Evolutionary conservation across 2,888 invertebrate genomes (phyloP).

Genomic region (Galeopsomyia nigrocyanea): DNA sequence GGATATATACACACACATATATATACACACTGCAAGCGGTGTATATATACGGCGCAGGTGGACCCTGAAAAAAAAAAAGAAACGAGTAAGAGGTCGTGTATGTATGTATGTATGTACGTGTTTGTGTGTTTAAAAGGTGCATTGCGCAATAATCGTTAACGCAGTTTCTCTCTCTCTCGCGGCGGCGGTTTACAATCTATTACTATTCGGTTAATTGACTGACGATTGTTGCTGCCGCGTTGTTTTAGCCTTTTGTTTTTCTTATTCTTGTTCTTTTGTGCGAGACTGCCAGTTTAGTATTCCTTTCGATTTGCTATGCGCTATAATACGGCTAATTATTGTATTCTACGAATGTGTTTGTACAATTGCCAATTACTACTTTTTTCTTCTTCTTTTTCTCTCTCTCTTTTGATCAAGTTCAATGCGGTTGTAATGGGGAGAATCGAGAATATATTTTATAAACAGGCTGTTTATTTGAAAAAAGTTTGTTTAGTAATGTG

Average conservation of each 20-base stretch:
- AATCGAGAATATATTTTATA: background rate
- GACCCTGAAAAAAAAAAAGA: background rate
- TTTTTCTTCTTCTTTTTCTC: background rate
- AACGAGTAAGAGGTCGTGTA: slow-evolving; percentile 27
- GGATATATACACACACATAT: too few species aligned
- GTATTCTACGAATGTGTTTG: too few species aligned
- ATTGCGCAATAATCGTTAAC: slow-evolving; percentile 62
- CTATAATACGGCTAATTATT: too few species aligned
- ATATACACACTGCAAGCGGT: background rate
- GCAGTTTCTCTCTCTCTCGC: slow-evolving; percentile 50
- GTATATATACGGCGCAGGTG: slow-evolving; percentile 7
- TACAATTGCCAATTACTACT: too few species aligned
- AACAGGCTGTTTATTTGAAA: too few species aligned
- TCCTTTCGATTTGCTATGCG: too few species aligned
- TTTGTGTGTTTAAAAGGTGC: slow-evolving; percentile 45
- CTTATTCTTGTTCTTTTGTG: too few species aligned
- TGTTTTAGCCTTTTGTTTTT: too few species aligned
- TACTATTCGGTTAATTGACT: too few species aligned
- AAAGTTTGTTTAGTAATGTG: too few species aligned
- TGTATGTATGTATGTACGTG: slow-evolving; percentile 26
- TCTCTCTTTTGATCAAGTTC: background rate
- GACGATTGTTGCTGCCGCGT: too few species aligned
- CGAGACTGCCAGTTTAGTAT: too few species aligned
- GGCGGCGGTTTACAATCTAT: slow-evolving; percentile 27
- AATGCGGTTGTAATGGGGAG: slow-evolving; percentile 1